A percentile compares a stretch with the other conserved stretches of the same genome.
These are phyloP conservation scores for Hecatera dysodea DNA, from an alignment of 2,888 invertebrate species.

Conservation along the genomic window DNA sequence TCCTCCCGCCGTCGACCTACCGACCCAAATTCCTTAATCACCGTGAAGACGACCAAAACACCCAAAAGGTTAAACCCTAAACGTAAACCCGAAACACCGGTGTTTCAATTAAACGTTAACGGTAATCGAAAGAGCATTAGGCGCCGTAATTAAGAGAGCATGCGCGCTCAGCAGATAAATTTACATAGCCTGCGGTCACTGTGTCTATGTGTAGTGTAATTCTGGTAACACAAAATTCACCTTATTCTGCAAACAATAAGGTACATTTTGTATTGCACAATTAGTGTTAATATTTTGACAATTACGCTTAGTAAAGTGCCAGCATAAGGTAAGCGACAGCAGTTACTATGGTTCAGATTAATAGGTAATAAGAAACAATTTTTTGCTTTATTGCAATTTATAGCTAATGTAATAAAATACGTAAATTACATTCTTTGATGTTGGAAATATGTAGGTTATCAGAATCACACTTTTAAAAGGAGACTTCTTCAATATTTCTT, in stretches of 20 bases:
- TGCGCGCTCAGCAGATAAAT: conserved; percentile 78
- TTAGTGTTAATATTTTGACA: too few relatives aligned
- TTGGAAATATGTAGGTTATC: not conserved
- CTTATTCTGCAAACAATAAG: too few relatives aligned
- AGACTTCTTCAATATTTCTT: not conserved
- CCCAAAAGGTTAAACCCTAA: conserved; percentile 40
- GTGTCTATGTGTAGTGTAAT: conserved; percentile 12
- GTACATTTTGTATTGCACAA: too few relatives aligned
- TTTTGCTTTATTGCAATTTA: too few relatives aligned
- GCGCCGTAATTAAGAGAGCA: conserved; percentile 84
- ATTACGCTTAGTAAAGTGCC: too few relatives aligned
- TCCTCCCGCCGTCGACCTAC: conserved; percentile 24
- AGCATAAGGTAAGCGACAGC: not conserved
- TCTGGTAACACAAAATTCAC: too few relatives aligned
- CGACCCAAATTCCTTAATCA: conserved; percentile 61
- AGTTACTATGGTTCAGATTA: not conserved
- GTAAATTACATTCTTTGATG: too few relatives aligned
- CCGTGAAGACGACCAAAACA: conserved; percentile 47
- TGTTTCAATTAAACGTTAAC: conserved; percentile 72
- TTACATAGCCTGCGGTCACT: conserved; percentile 79
- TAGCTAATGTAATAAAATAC: too few relatives aligned
- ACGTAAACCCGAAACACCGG: conserved; percentile 51
- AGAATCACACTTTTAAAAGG: not conserved
- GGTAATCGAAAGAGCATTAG: conserved; percentile 87
- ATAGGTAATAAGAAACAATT: not conserved